Percentiles rank a stretch among this genome's conserved stretches.
phyloP scores from a whole-genome alignment of 2,888 invertebrate genomes.

The Amiota mariae region DNA sequence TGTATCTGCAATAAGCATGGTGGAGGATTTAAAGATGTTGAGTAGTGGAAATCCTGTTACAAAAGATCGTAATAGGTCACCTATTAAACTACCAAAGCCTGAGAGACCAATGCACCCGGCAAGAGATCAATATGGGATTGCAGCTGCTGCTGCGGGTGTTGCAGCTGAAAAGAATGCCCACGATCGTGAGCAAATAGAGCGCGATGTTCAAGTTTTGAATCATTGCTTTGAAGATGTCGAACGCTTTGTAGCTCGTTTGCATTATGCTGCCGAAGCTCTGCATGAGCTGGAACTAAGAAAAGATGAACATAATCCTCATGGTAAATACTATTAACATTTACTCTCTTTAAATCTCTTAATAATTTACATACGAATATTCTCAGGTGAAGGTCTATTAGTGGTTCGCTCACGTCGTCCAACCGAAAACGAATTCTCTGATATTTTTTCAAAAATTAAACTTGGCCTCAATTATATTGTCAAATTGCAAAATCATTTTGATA shows the following conservation, averaged over 20 bases:
- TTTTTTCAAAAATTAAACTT: constrained; percentile 98
- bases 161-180: constrained; percentile 85
- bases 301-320: constrained; percentile 79
- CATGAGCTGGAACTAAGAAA: constrained; percentile 91
- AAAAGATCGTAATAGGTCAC: constrained; percentile 72
- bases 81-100: constrained; percentile 53
- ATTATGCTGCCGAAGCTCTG: constrained; percentile 96
- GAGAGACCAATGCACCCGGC: constrained; percentile 54
- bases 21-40: constrained; percentile 85
- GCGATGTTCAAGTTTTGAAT: constrained; percentile 94
- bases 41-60: constrained; percentile 78
- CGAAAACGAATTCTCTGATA: constrained; percentile 96
- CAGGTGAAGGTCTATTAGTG: constrained; percentile 87
- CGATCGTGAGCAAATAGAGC: constrained; percentile 94
- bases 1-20: constrained; percentile 86
- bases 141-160: constrained; percentile 71
- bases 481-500: constrained; percentile 95
- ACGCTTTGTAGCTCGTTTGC: constrained; percentile 96
- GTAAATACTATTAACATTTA: constrained; percentile 59
- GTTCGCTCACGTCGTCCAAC: constrained; percentile 96
- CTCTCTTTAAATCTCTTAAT: no score
- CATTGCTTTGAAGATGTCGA: constrained; percentile 99
- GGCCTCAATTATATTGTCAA: constrained; percentile 96
- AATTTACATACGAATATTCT: no score
- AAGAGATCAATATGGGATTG: constrained; percentile 70